Base-by-base conservation (phyloP, 2,888 invertebrate genomes). In the Campoletis raptor region DNA sequence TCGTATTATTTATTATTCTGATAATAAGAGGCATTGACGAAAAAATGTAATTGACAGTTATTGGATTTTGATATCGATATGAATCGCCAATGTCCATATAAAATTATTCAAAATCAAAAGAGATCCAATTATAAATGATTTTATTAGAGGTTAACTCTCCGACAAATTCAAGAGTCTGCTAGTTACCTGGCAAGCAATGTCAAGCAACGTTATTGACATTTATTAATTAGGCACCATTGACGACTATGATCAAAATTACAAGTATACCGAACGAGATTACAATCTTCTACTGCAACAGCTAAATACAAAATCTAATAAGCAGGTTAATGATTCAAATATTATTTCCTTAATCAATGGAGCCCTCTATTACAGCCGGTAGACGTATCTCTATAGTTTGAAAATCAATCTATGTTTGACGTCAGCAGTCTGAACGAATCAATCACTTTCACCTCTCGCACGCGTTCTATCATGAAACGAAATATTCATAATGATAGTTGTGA, bases 401-500 rank as follows among this genome's bases (percentile, higher is more conserved):
- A 83, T 78, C 54, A 57, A 77, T 72, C 66, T 37, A 24, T 40
- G 57, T 67, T 67, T 37, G 15, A 52, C 64, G 42, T 85, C 67
- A 45, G 37, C 52, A 67, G 36, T 67, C 37, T 30, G 45, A 70
- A 81, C 67, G 80, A 73, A 86, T 83, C 76, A 66, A 86, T 86
- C 83, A 81, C 72, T 77, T n/a, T 67, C 24, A 30, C 64, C 40
- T 70, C 18, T 70, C 18, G 30, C 79, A 57, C 52, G 37, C 76
- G 24, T 54, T 36, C 37, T 21, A 18, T 52, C 66, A 70, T 48
- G 54, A 70, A 80, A 76, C 70, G 76, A 86, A 83, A 81, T 83
- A 45, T 78, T 82, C 66, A 61, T 83, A 77, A 66, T 42, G 73
- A 81, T 80, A 77, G 76, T 57, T 81, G 66, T 73, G 61, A 83